These are phyloP conservation scores for Apotomis turbidana DNA, from an alignment of 2,888 invertebrate genomes.

Conservation along the genomic window DNA sequence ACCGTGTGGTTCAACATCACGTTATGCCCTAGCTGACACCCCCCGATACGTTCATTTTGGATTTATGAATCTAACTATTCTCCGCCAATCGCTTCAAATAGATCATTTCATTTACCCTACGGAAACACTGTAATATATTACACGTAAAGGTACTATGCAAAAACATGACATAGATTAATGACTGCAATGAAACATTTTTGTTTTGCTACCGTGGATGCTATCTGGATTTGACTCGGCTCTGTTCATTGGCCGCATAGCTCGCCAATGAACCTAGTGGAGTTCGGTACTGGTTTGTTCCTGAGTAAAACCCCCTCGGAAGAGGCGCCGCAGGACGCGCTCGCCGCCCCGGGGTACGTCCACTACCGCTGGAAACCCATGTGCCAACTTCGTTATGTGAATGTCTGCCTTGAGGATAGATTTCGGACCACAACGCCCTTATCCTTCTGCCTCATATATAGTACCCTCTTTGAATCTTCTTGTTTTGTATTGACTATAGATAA, in stretches of 20 bases:
- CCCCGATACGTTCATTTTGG: constrained; percentile 4
- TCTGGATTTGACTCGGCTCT: constrained; percentile 61
- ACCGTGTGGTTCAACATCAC: constrained; percentile 9
- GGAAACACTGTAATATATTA: constrained; percentile 46
- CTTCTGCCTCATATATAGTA: constrained; percentile 37
- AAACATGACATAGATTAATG: constrained; percentile 57
- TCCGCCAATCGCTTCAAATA: constrained; percentile 21
- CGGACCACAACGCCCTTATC: constrained; percentile 51
- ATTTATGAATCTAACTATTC: constrained; percentile 7
- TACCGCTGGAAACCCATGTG: constrained; percentile 67
- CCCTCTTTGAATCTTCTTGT: constrained; percentile 10
- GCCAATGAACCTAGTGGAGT: constrained; percentile 97
- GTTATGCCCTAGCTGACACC: constrained; percentile 11
- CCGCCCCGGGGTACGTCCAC: constrained; percentile 85
- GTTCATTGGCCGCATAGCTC: constrained; percentile 85
- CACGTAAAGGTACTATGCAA: constrained; percentile 60
- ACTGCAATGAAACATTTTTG: constrained; percentile 71
- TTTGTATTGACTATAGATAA: constrained; percentile 2
- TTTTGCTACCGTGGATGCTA: constrained; percentile 80
- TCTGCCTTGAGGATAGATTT: constrained; percentile 57
- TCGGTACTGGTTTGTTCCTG: constrained; percentile 96
- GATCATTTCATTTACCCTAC: constrained; percentile 22
- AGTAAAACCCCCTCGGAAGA: constrained; percentile 97
- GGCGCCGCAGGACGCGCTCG: constrained; percentile 88
- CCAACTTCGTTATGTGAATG: constrained; percentile 64